phyloP scores from a whole-genome alignment of 2,797 vertebrate species.

The Emydoidea blandingii region DNA sequence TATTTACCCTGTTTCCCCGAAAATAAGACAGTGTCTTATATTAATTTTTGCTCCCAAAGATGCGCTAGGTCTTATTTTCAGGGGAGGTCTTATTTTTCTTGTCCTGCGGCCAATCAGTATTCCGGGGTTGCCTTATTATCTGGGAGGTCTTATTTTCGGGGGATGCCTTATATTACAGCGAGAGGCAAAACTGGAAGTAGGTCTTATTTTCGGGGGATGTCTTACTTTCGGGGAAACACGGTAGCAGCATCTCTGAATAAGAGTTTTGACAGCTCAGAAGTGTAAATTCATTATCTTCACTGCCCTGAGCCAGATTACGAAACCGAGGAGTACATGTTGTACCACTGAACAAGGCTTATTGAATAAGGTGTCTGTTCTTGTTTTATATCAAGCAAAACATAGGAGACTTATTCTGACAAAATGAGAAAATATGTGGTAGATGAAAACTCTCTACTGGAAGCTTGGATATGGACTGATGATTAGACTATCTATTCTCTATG shows the following conservation, averaged over 20 bases:
- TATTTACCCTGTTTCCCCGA: too few species aligned
- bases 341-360: conserved; percentile 8
- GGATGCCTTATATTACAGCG: too few species aligned
- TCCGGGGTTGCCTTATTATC: too few species aligned
- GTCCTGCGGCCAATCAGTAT: too few species aligned
- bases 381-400: not conserved
- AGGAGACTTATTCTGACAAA: conserved; percentile 24
- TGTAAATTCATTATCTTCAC: not conserved
- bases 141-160: too few species aligned
- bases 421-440: conserved; percentile 9
- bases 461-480: not conserved
- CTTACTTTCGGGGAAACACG: too few species aligned
- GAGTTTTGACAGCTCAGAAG: not conserved
- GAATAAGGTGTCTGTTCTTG: not conserved
- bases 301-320: not conserved
- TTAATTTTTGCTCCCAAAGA: too few species aligned
- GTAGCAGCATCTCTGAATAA: not conserved
- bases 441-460: not conserved
- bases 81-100: too few species aligned
- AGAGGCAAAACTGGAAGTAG: too few species aligned
- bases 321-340: not conserved
- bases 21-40: too few species aligned
- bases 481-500: not conserved
- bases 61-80: too few species aligned
- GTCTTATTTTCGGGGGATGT: too few species aligned